Evolutionary conservation across 2,797 vertebrate genomes (phyloP).

Genomic region (Psittacula echo): DNA sequence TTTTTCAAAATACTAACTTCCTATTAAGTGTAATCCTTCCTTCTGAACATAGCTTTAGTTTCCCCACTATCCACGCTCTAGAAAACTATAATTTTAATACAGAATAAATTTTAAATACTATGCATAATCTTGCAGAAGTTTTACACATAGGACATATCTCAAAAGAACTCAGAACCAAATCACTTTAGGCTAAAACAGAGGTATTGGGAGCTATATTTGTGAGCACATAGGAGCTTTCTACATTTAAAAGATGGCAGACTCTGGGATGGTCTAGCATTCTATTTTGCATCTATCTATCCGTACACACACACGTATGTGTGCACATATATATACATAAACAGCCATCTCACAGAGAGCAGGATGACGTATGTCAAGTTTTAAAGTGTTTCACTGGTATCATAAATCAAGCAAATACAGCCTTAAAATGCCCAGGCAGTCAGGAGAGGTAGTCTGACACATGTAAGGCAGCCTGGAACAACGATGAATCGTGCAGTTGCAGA

Average conservation of each 20-base stretch:
- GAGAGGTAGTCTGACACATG: neutral
- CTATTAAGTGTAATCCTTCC: neutral
- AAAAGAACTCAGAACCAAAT: neutral
- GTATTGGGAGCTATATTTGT: neutral
- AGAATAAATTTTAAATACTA: neutral
- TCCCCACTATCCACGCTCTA: neutral
- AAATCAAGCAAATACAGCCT: neutral
- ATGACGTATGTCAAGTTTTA: rapidly evolving
- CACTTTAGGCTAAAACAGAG: neutral
- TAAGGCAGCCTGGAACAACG: neutral
- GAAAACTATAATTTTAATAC: neutral
- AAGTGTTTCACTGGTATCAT: neutral
- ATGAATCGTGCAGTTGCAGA: neutral
- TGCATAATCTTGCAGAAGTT: neutral
- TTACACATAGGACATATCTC: neutral
- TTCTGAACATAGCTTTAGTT: neutral
- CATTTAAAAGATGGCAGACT: neutral
- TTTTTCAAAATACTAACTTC: neutral
- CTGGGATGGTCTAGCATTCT: neutral
- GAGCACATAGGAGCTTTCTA: neutral
- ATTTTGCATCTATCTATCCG: neutral
- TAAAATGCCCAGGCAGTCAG: neutral
- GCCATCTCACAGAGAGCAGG: neutral
- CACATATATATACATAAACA: neutral
- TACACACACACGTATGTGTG: rapidly evolving